phyloP scores from a whole-genome alignment of 2,797 vertebrate genomes.

The Acanthornis magna region DNA sequence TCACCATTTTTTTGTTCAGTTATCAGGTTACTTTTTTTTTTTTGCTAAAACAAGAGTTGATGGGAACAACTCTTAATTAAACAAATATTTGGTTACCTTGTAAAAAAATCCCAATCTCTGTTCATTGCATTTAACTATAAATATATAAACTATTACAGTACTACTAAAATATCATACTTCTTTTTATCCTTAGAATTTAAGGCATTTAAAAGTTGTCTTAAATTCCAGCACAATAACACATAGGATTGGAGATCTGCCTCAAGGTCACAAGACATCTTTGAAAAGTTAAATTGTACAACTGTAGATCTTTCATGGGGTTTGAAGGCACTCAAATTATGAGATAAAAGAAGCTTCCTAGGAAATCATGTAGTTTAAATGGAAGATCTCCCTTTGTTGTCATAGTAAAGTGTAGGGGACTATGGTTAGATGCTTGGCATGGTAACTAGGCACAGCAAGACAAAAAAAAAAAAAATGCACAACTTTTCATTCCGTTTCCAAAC shows the following conservation, averaged over 20 bases:
- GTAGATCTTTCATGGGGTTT: neutral
- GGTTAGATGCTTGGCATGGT: neutral
- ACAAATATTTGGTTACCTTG: neutral
- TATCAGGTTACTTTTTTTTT: neutral
- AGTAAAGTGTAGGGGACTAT: neutral
- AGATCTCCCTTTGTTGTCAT: constrained; percentile 4
- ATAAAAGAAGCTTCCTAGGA: neutral
- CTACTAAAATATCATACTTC: neutral
- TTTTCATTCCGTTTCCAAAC: neutral
- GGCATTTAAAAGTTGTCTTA: neutral
- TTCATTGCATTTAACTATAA: neutral
- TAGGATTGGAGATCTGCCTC: neutral
- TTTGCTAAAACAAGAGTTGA: neutral
- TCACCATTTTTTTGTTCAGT: neutral
- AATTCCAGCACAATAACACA: neutral
- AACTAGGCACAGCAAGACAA: neutral
- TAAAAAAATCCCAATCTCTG: rapidly evolving
- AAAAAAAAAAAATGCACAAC: neutral
- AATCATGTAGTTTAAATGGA: neutral
- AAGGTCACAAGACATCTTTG: neutral
- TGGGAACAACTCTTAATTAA: neutral
- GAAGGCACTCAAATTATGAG: neutral
- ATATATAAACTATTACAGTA: neutral
- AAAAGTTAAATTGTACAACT: neutral
- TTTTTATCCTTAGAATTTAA: neutral